These are phyloP conservation scores for Lithophane semibrunnea DNA, from an alignment of 2,888 invertebrate genomes.

Conservation along the genomic window DNA sequence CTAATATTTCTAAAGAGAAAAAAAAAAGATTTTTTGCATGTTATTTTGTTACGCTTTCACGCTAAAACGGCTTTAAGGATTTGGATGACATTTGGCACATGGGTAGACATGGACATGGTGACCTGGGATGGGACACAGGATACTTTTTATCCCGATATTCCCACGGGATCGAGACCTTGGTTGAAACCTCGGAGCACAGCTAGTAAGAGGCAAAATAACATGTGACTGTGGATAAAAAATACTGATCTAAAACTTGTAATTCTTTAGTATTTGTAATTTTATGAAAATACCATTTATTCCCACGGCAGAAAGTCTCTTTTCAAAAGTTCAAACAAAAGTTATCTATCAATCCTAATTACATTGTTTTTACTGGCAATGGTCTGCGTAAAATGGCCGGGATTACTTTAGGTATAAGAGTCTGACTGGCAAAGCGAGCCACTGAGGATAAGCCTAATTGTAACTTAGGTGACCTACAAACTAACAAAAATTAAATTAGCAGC, in stretches of 20 bases:
- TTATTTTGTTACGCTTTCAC: too few relatives aligned
- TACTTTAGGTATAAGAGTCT: constrained; percentile 5
- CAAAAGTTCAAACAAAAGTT: constrained; percentile 1
- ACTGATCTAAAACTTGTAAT: not conserved
- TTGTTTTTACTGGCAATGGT: constrained; percentile 8
- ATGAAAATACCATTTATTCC: not conserved
- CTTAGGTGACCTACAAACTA: not conserved
- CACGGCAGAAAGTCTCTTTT: not conserved
- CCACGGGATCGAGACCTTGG: too few relatives aligned
- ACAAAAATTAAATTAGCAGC: not conserved
- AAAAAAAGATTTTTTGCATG: too few relatives aligned
- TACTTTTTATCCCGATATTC: too few relatives aligned
- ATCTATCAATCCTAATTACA: constrained; percentile 24
- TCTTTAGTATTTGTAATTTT: not conserved
- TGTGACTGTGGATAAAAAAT: not conserved
- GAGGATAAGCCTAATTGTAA: constrained; percentile 17
- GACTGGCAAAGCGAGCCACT: not conserved
- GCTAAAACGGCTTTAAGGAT: too few relatives aligned
- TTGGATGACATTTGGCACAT: too few relatives aligned
- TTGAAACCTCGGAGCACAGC: too few relatives aligned
- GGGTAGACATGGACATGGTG: too few relatives aligned
- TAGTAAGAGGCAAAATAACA: not conserved
- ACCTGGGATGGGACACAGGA: too few relatives aligned
- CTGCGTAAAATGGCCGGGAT: not conserved
- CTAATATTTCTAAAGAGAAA: too few relatives aligned